Percentiles rank a stretch among this genome's conserved stretches.
Conservation (phyloP, 2,888 invertebrate species). For the Meganola albula region DNA sequence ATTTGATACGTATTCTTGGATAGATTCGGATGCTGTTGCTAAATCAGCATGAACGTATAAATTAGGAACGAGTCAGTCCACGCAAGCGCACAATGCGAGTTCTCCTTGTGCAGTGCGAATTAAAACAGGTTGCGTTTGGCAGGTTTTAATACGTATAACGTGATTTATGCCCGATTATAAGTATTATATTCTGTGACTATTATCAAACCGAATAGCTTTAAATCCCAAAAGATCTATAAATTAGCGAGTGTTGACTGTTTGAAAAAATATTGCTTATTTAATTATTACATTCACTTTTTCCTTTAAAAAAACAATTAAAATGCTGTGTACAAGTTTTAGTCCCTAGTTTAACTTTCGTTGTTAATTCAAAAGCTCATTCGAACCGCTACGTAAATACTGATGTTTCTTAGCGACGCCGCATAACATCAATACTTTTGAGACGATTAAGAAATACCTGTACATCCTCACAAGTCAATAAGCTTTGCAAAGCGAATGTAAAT, state of each 20-base stretch:
- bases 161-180: constrained; percentile 75
- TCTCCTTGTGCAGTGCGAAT: constrained; percentile 64
- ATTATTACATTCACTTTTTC: too few relatives aligned
- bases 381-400: constrained; percentile 54
- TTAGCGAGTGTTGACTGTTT: too few relatives aligned
- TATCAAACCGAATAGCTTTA: constrained; percentile 70
- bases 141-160: constrained; percentile 69
- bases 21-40: constrained; percentile 51
- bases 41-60: constrained; percentile 74
- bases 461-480: constrained; percentile 49
- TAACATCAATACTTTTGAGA: constrained; percentile 32
- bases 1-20: constrained; percentile 49
- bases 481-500: constrained; percentile 51
- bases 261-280: too few relatives aligned
- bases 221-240: constrained; percentile 56
- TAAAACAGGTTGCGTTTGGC: constrained; percentile 75
- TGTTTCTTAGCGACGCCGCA: constrained; percentile 44
- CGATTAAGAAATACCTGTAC: constrained; percentile 41
- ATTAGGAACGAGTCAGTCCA: constrained; percentile 56
- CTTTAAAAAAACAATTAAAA: too few relatives aligned
- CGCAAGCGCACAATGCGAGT: constrained; percentile 52
- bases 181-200: constrained; percentile 60
- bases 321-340: too few relatives aligned
- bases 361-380: constrained; percentile 29
- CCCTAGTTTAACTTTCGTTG: too few relatives aligned